Evolutionary conservation across 2,113 vertebrate species (phyloP).

Genomic region (Paralichthys olivaceus): DNA sequence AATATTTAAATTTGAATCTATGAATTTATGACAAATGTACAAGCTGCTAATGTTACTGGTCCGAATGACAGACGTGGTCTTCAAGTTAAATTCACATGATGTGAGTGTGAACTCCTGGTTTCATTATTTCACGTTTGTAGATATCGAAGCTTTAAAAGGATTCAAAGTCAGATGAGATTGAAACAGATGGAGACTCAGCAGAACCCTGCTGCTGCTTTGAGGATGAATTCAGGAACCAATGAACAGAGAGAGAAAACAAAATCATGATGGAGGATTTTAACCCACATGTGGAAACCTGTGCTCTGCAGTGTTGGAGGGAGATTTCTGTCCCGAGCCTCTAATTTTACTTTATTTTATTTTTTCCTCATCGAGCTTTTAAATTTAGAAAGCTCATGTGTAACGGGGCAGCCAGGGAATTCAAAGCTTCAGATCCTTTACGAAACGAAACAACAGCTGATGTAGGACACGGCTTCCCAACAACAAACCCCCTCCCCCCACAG

Average conservation of each 20-base stretch:
- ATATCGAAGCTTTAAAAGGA: no score
- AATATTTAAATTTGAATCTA: no score
- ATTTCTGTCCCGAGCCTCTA: neutral
- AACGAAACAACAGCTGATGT: slow-evolving; percentile 1
- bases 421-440: neutral
- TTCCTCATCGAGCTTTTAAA: slow-evolving; percentile 24
- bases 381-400: slow-evolving; percentile 19
- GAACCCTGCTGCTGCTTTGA: no score
- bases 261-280: neutral
- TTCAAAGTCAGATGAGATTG: no score
- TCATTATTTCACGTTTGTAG: no score
- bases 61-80: no score
- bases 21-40: no score
- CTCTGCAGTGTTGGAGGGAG: neutral
- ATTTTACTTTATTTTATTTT: slow-evolving; percentile 5
- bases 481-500: neutral
- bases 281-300: neutral
- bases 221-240: no score
- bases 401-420: slow-evolving; percentile 22
- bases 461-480: slow-evolving; percentile 4
- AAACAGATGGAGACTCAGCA: no score
- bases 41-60: no score
- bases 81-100: no score
- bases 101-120: no score
- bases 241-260: neutral